A percentile compares a stretch with the other conserved stretches of the same genome.
Evolutionary conservation across 2,797 vertebrate species (phyloP).

Genomic region (Peromyscus nudipes): DNA sequence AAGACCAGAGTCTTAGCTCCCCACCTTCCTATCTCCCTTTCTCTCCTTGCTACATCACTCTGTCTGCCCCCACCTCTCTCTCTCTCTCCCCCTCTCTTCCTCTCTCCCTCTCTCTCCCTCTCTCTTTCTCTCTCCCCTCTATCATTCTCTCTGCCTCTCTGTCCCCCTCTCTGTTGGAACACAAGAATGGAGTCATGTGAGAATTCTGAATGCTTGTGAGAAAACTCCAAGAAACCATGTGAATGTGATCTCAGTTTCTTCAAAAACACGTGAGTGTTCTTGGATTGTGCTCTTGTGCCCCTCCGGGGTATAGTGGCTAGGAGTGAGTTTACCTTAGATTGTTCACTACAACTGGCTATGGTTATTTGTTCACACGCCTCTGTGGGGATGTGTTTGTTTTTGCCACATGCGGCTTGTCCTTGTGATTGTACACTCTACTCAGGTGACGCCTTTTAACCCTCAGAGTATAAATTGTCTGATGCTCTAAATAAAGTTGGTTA

Average conservation of each 20-base stretch:
- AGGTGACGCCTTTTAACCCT: not conserved
- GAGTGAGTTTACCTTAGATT: not conserved
- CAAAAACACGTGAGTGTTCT: not conserved
- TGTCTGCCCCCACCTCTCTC: no score
- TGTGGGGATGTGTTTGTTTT: not conserved
- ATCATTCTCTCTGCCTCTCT: no score
- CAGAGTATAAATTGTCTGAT: not conserved
- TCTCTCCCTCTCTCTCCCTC: no score
- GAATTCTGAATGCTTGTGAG: not conserved
- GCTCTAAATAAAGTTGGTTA: not conserved
- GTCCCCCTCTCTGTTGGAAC: not conserved
- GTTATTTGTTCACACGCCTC: not conserved
- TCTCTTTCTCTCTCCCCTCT: no score
- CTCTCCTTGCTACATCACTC: no score
- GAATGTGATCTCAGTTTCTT: not conserved
- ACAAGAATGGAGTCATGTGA: not conserved
- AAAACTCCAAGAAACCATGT: not conserved
- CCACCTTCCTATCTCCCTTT: no score
- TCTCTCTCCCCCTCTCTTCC: no score
- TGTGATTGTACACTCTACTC: not conserved
- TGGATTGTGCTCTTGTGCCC: not conserved
- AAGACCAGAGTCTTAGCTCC: not conserved
- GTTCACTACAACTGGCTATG: not conserved
- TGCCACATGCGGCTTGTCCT: not conserved
- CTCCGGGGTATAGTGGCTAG: not conserved